Evolutionary conservation across 2,888 invertebrate species (phyloP), one percentile per base, ranked within the genome.

Genomic region (Spicauda simplicius): DNA sequence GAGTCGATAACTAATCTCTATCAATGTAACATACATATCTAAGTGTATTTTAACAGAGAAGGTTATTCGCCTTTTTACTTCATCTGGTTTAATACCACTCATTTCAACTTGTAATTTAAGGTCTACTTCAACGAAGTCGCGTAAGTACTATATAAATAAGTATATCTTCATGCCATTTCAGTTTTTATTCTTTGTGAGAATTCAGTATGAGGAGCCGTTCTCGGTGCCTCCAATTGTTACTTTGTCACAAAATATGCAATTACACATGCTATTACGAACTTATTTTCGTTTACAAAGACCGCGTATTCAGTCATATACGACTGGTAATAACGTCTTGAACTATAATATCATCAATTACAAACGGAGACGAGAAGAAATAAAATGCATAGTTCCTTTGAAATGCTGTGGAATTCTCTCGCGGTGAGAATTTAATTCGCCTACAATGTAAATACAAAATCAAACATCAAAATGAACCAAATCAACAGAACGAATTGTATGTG

Each of bases 171-270:
- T 41, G 41, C 41, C 25, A 25, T 25, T 25, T 25, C 1, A 14
- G 14, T 14, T 10, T 41, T 41, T 41, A 14, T 14, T 41, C 41
- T 41, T 41, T 41, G 41, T 41, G 14, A 41, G 41, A 14, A 12
- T 5, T 12, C 41, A 41, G 4, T 41, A 41, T 8, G 37, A 2
- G 10, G 41, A 11, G 10, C 14, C 41, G 41, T 3, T 41, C 14
- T 7, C 3, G 1, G 14, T 53, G 20, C 18, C 18, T 2, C 16
- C 56, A 33, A 57, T 16, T 57, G 41, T 57, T 18, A 57, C 56
- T 14, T 41, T 57, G 56, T 57, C 16, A 57, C 56, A 57, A 57
- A 33, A 57, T 57, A 41, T 41, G 56, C 41, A 16, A 57, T 57
- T 57, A 19, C 4, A 37, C 19, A 12, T 57, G 56, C 37, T 41